phyloP scores from a whole-genome alignment of 2,888 invertebrate species.

The Arctia plantaginis region DNA sequence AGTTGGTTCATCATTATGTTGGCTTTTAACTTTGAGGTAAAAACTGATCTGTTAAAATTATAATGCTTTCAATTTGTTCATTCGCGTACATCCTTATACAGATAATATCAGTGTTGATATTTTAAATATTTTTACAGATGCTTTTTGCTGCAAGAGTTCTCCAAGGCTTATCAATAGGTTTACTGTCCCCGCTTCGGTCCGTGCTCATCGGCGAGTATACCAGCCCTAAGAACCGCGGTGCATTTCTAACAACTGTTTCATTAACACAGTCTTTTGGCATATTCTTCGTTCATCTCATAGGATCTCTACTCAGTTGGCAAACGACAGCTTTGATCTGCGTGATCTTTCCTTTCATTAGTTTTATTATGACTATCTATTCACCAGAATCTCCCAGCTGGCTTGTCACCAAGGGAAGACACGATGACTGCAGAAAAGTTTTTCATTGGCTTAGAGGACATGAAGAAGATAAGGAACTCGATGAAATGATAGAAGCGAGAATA shows the following conservation, averaged over 20 bases:
- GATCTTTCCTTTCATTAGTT: constrained; percentile 73
- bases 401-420: constrained; percentile 80
- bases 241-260: constrained; percentile 85
- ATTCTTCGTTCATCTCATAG: constrained; percentile 86
- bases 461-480: constrained; percentile 71
- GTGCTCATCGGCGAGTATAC: constrained; percentile 85
- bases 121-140: constrained; percentile 32
- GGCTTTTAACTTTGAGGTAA: constrained; percentile 65
- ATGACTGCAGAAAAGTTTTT: constrained; percentile 84
- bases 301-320: constrained; percentile 86
- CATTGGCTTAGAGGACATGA: constrained; percentile 84
- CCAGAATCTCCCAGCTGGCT: constrained; percentile 89
- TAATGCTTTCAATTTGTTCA: not conserved
- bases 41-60: not conserved
- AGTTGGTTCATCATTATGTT: constrained; percentile 82
- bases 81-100: not conserved
- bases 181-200: constrained; percentile 76
- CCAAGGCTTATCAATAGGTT: constrained; percentile 79
- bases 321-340: constrained; percentile 80
- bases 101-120: not conserved
- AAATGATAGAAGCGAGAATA: constrained; percentile 63
- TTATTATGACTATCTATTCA: constrained; percentile 67
- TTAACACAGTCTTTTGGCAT: constrained; percentile 86
- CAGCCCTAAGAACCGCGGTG: constrained; percentile 86
- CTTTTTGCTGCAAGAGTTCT: constrained; percentile 51